phyloP scores from a whole-genome alignment of 2,888 invertebrate species.

The Oxycera nigricornis region DNA sequence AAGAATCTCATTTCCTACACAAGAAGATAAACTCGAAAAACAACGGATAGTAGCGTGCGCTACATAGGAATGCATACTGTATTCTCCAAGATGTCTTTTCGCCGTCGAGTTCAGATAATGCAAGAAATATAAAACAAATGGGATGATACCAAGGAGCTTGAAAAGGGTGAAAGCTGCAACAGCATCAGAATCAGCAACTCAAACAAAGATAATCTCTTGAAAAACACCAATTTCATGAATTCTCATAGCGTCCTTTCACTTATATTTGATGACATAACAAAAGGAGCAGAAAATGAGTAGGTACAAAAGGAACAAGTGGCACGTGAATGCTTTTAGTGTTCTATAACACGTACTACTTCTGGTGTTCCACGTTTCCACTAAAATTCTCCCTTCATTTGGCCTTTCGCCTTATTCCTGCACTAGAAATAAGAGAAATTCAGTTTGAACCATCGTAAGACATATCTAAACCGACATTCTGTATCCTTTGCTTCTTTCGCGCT shows the following conservation, averaged over 20 bases:
- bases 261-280: slow-evolving; percentile 38
- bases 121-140: neutral
- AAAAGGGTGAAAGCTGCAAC: neutral
- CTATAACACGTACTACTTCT: slow-evolving; percentile 16
- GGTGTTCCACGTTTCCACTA: neutral
- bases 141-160: neutral
- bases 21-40: neutral
- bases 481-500: neutral
- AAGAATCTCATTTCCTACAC: neutral
- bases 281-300: slow-evolving; percentile 16
- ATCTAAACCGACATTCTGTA: neutral
- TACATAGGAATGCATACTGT: neutral
- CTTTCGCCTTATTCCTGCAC: neutral
- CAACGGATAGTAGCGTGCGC: neutral
- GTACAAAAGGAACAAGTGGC: slow-evolving; percentile 23
- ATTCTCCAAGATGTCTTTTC: neutral
- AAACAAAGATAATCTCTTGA: slow-evolving; percentile 23
- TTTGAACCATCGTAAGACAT: neutral
- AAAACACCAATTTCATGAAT: slow-evolving; percentile 15
- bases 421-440: neutral
- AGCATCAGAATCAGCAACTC: neutral
- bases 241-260: slow-evolving; percentile 18
- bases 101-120: neutral
- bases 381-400: neutral
- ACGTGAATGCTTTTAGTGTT: slow-evolving; percentile 42